Conservation (phyloP, 2,113 vertebrate genomes). For the Mixornis gularis region DNA sequence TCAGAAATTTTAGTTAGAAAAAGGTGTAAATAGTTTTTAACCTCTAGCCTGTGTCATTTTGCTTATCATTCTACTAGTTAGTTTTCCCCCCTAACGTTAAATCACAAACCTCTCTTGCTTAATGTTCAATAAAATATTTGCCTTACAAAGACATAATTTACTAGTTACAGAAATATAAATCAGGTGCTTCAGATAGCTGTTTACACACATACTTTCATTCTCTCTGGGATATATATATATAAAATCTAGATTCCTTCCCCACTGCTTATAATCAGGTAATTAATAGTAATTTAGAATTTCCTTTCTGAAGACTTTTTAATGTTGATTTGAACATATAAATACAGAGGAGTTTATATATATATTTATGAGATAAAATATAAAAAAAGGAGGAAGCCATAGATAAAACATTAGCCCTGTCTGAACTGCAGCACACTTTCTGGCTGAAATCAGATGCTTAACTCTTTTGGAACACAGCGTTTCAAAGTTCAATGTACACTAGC, state of each 20-base stretch:
- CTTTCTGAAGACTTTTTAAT: background rate
- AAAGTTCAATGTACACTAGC: background rate
- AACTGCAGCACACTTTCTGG: background rate
- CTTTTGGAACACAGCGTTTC: background rate
- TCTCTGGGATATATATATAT: background rate
- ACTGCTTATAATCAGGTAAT: background rate
- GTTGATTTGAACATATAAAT: background rate
- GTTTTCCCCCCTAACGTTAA: accelerated
- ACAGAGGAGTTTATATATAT: background rate
- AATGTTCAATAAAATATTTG: background rate
- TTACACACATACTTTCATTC: background rate
- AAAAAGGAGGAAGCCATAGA: background rate
- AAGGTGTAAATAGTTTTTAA: background rate
- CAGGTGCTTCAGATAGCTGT: background rate
- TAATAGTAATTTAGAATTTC: background rate
- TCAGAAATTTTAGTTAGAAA: background rate
- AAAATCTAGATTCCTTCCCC: background rate
- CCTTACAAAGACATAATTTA: background rate
- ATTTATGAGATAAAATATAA: background rate
- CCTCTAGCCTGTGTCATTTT: background rate
- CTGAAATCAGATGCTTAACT: background rate
- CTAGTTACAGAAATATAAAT: background rate
- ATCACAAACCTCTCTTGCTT: background rate
- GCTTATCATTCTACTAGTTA: background rate
- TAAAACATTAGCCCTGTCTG: background rate